Percentiles rank a stretch among this genome's conserved stretches.
These are phyloP conservation scores for Drosophila picticornis DNA, from an alignment of 2,888 invertebrate species.

Conservation along the genomic window DNA sequence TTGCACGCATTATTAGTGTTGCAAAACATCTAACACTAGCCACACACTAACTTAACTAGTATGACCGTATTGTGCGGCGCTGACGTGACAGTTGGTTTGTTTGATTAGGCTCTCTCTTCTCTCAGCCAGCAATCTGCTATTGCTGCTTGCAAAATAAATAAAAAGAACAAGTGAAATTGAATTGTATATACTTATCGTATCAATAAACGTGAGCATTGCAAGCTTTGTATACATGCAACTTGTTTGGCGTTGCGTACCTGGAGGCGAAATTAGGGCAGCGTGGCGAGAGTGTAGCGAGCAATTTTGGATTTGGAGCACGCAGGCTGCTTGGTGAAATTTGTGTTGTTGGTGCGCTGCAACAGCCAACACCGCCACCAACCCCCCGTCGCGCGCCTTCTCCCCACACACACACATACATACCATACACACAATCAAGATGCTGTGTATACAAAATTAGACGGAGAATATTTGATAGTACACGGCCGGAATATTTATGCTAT, in stretches of 20 bases:
- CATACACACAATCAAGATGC: constrained; percentile 56
- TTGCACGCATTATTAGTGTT: constrained; percentile 31
- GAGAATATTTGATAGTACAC: constrained; percentile 52
- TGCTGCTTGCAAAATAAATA: constrained; percentile 73
- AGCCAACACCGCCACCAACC: constrained; percentile 42
- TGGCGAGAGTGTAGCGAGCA: constrained; percentile 25
- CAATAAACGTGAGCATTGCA: constrained; percentile 34
- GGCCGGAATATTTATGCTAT: constrained; percentile 64
- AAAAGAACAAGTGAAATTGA: constrained; percentile 60
- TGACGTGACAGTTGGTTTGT: constrained; percentile 84
- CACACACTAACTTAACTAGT: constrained; percentile 35
- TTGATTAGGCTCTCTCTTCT: constrained; percentile 73
- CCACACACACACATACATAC: constrained; percentile 16
- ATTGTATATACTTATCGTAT: constrained; percentile 38
- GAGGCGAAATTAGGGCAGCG: constrained; percentile 47
- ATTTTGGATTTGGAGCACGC: constrained; percentile 58
- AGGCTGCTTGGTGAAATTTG: constrained; percentile 64
- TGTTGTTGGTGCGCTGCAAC: constrained; percentile 44
- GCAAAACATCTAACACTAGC: constrained; percentile 13
- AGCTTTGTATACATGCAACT: constrained; percentile 36
- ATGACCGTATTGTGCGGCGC: constrained; percentile 67
- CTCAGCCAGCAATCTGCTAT: constrained; percentile 45
- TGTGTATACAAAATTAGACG: constrained; percentile 77
- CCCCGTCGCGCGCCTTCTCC: constrained; percentile 4
- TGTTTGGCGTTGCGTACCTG: constrained; percentile 53